Evolutionary conservation across 2,888 invertebrate genomes (phyloP), one percentile per base, ranked within the genome.

Genomic region (Eupithecia vulgata): DNA sequence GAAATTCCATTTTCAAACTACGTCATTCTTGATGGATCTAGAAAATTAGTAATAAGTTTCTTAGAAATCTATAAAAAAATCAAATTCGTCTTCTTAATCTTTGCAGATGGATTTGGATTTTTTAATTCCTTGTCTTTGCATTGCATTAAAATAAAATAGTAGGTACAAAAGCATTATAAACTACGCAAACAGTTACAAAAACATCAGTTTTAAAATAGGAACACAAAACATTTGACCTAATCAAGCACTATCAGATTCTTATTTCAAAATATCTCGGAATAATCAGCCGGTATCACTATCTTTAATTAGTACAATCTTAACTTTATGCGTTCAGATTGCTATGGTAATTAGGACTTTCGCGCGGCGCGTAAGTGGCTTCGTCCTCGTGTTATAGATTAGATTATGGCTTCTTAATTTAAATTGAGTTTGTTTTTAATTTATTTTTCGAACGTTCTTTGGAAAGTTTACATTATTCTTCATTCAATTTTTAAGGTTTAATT

Each of bases 281-380:
- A 73, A 73, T 76, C 71, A 70, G 73, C 70, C 71, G 67, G 52
- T 65, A 68, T 64, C 76, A 68, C 59, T 68, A 66, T 66, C 66
- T 72, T 93, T 93, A 93, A 93, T 93, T 93, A 93, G 89, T 90
- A 87, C 89, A 90, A 91, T 91, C 92, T 91, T 85, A 89, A 91
- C 86, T 93, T 92, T 93, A 93, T 93, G 91, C 91, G 88, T 83
- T 80, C 85, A 90, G 94, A 93, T 94, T 92, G 91, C 85, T 90
- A 93, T 93, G 93, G 88, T 90, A 93, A 93, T 93, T 86, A 81
- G 84, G 81, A 82, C 87, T 85, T 86, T 87, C 77, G 80, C 78
- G 77, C 72, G 84, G 86, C 83, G 81, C 80, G 81, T 90, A 91
- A 92, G 91, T 91, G 92, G 88, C 87, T 88, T 89, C 85, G 87